Conservation (phyloP, 2,113 vertebrate species). For the Corythornis cristatus region DNA sequence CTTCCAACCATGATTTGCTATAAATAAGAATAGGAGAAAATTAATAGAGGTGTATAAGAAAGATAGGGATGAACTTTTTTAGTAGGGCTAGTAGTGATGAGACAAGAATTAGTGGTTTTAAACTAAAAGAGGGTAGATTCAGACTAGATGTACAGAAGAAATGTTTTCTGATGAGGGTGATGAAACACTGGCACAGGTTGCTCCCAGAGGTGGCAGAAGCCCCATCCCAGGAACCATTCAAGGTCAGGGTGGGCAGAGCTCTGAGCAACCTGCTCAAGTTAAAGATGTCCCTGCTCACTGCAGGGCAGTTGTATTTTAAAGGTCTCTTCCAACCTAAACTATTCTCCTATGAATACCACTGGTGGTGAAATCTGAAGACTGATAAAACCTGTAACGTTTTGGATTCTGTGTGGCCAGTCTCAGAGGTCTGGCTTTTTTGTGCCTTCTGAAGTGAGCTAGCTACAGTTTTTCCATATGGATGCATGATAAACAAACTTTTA, state of each 20-base stretch:
- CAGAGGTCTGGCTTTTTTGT: not conserved
- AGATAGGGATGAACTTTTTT: not conserved
- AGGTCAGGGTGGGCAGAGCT: not conserved
- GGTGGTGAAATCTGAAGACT: not conserved
- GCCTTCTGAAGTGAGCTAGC: not conserved
- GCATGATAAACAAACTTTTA: not conserved
- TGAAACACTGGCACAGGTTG: not conserved
- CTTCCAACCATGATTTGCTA: not conserved
- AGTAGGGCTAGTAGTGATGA: not conserved
- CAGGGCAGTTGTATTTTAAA: not conserved
- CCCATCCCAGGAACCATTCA: not conserved
- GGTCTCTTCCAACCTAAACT: not conserved
- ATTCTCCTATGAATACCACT: not conserved
- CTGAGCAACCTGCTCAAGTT: not conserved
- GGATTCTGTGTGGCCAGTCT: not conserved
- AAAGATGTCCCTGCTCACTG: not conserved
- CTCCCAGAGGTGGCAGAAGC: not conserved
- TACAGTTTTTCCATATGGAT: not conserved
- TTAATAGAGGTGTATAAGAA: not conserved
- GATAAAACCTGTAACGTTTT: not conserved
- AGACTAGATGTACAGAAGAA: not conserved
- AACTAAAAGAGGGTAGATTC: not conserved
- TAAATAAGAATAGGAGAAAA: not conserved
- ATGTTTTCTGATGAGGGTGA: not conserved
- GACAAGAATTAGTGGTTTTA: not conserved